Evolutionary conservation across 2,888 invertebrate species (phyloP).

Genomic region (Marronus borbonicus): DNA sequence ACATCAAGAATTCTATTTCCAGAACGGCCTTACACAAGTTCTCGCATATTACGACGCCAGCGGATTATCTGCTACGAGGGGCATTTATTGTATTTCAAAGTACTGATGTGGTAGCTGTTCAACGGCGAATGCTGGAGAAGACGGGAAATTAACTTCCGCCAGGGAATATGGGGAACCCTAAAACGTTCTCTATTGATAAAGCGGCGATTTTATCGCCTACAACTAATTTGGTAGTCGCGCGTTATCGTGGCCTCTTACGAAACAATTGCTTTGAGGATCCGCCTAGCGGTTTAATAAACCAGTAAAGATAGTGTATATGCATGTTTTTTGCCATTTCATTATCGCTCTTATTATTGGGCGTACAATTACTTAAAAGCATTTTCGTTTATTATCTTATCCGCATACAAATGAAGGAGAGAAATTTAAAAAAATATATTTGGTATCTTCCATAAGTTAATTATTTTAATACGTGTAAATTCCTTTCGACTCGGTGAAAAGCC

Average conservation of each 20-base stretch:
- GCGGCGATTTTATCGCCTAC: constrained; percentile 28
- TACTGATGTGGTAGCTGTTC: constrained; percentile 15
- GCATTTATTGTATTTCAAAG: constrained; percentile 22
- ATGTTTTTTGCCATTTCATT: background rate
- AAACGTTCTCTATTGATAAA: constrained; percentile 35
- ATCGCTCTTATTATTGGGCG: constrained; percentile 1
- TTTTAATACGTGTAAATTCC: no score
- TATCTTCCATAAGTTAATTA: no score
- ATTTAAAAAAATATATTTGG: background rate
- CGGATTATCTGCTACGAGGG: background rate
- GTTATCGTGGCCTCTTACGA: constrained; percentile 20
- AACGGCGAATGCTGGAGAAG: constrained; percentile 1
- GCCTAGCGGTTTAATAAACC: constrained; percentile 8
- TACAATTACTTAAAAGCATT: background rate
- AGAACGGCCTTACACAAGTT: no score
- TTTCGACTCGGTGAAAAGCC: no score
- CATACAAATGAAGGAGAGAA: background rate
- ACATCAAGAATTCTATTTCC: no score
- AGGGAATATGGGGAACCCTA: constrained; percentile 10
- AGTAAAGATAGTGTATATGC: background rate
- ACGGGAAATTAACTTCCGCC: constrained; percentile 46
- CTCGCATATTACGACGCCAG: no score
- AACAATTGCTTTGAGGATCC: constrained; percentile 9
- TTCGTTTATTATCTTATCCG: background rate
- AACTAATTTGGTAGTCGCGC: constrained; percentile 27